Conservation (phyloP, 2,113 vertebrate genomes). For the Paradoxurus hermaphroditus region DNA sequence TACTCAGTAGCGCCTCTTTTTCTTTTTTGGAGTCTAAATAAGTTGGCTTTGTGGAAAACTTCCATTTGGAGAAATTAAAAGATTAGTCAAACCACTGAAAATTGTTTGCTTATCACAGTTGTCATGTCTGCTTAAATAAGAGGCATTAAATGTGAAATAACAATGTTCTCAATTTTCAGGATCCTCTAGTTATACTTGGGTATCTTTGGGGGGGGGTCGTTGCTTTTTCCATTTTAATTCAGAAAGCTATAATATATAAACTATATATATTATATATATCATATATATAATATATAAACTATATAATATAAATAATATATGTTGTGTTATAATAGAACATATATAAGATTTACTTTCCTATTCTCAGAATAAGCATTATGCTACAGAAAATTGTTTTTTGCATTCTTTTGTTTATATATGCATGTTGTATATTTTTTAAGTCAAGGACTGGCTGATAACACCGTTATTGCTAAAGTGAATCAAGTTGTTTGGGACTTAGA, state of each 20-base stretch:
- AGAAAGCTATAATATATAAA: not conserved
- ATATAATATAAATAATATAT: not conserved
- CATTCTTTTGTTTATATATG: not conserved
- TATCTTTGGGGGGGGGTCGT: not conserved
- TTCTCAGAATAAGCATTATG: not conserved
- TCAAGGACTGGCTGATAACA: conserved; percentile 96
- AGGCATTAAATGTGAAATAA: not conserved
- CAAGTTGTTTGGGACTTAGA: conserved; percentile 95
- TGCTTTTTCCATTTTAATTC: conserved; percentile 22
- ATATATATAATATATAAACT: not conserved
- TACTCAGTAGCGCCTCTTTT: not conserved
- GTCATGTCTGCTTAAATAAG: not conserved
- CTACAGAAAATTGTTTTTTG: not conserved
- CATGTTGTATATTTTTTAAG: conserved; percentile 76
- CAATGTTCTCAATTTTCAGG: conserved; percentile 8
- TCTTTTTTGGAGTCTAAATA: not conserved
- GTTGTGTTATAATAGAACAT: not conserved
- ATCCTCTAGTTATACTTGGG: not conserved
- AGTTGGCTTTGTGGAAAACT: not conserved
- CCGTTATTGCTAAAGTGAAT: conserved; percentile 95
- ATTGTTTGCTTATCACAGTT: not conserved
- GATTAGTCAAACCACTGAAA: not conserved
- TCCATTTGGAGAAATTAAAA: not conserved
- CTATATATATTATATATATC: no score
- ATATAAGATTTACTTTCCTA: not conserved